These are phyloP conservation scores for Morelia viridis DNA, from an alignment of 2,797 vertebrate genomes.

Conservation along the genomic window DNA sequence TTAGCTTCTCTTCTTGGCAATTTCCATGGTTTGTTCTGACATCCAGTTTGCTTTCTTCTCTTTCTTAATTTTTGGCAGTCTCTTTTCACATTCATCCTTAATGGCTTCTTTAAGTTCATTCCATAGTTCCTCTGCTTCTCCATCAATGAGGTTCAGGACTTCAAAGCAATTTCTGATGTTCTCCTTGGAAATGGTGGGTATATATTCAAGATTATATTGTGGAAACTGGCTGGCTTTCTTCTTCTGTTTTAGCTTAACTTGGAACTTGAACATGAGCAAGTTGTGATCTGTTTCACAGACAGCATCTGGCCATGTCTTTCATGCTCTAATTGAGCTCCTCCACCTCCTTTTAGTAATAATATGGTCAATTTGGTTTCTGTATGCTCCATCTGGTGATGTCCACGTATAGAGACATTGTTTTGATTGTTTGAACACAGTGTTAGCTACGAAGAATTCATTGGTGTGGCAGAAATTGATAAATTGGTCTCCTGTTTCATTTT, in stretches of 20 bases:
- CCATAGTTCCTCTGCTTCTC: neutral
- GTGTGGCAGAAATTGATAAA: neutral
- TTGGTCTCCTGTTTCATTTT: neutral
- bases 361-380: neutral
- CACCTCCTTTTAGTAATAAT: neutral
- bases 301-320: neutral
- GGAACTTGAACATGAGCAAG: neutral
- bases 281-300: neutral
- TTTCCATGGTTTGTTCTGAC: too few species aligned
- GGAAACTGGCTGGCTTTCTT: neutral
- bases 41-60: too few species aligned
- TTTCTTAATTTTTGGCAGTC: too few species aligned
- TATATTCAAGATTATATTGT: neutral
- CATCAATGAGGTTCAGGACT: neutral
- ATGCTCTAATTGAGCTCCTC: neutral
- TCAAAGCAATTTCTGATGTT: neutral
- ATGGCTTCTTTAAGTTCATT: neutral
- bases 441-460: neutral
- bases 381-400: neutral
- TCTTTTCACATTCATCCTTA: too few species aligned
- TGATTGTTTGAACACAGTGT: neutral
- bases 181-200: neutral
- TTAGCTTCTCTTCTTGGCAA: too few species aligned
- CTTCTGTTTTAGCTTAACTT: neutral
- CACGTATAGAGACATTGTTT: neutral